Evolutionary conservation across 1,140 invertebrate species (phyloP).

Genomic region (Phthorimaea operculella): DNA sequence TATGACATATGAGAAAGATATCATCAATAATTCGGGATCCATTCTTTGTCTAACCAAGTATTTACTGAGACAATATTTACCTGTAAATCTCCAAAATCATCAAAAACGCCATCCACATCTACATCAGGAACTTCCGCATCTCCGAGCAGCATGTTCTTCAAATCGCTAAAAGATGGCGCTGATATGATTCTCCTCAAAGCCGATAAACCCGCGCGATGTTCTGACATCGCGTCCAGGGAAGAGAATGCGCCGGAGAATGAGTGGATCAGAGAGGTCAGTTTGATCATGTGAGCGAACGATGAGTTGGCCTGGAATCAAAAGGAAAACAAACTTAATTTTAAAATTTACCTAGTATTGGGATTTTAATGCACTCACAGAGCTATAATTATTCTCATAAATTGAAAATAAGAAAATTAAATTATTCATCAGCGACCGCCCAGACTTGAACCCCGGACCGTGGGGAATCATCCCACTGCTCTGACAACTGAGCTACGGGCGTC

Average conservation of each 20-base stretch:
- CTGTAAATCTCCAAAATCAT: constrained; percentile 45
- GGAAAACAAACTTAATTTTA: too few species aligned
- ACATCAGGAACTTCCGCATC: constrained; percentile 29
- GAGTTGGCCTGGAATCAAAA: constrained; percentile 66
- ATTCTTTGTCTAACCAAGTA: too few species aligned
- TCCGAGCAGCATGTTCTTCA: constrained; percentile 31
- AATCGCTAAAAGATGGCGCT: constrained; percentile 23
- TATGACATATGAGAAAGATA: too few species aligned
- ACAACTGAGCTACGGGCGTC: too few species aligned
- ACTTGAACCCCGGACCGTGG: too few species aligned
- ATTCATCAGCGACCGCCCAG: too few species aligned
- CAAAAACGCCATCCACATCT: constrained; percentile 43
- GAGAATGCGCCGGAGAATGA: constrained; percentile 60
- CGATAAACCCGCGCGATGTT: constrained; percentile 59
- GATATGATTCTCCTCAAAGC: constrained; percentile 58
- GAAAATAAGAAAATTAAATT: too few species aligned
- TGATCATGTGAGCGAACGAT: constrained; percentile 69
- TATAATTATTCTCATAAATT: too few species aligned
- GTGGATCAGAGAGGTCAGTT: constrained; percentile 58
- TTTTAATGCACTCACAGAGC: too few species aligned
- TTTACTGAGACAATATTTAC: constrained; percentile 29
- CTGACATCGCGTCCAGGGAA: constrained; percentile 55
- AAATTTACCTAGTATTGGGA: too few species aligned
- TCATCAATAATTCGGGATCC: too few species aligned
- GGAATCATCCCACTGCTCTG: too few species aligned